A percentile compares a stretch with the other conserved stretches of the same genome.
Conservation (phyloP, 2,888 invertebrate species). For the Hyles lineata region DNA sequence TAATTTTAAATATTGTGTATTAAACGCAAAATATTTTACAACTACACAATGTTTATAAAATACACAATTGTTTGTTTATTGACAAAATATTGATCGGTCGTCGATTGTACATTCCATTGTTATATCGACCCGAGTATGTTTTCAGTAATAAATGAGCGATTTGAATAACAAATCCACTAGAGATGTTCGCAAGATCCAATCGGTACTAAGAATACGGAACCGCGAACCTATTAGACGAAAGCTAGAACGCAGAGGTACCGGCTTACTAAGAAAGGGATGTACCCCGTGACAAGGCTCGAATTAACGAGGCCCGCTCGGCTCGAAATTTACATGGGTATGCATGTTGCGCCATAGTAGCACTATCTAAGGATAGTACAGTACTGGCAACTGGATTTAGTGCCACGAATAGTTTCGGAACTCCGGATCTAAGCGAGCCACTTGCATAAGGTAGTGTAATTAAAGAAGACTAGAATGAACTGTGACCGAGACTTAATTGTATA, state of each 20-base stretch:
- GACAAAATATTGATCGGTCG: too few relatives aligned
- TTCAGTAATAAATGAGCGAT: neutral
- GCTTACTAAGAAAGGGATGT: constrained; percentile 80
- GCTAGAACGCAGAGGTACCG: constrained; percentile 50
- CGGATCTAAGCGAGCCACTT: constrained; percentile 54
- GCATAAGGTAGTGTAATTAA: constrained; percentile 72
- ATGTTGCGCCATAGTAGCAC: constrained; percentile 60
- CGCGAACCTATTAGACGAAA: constrained; percentile 12
- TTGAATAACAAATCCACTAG: neutral
- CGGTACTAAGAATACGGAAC: neutral
- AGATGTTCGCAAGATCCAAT: constrained; percentile 13
- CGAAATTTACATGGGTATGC: constrained; percentile 81
- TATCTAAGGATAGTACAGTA: constrained; percentile 64
- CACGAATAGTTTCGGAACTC: constrained; percentile 75
- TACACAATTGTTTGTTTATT: too few relatives aligned
- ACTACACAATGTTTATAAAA: too few relatives aligned
- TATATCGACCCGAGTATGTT: too few relatives aligned
- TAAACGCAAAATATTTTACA: too few relatives aligned
- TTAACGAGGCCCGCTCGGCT: constrained; percentile 73
- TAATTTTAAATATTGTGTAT: too few relatives aligned
- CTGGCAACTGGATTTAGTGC: constrained; percentile 73
- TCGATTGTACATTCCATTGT: too few relatives aligned
- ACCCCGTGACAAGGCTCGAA: constrained; percentile 76
- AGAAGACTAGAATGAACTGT: constrained; percentile 67
- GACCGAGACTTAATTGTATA: constrained; percentile 52